Evolutionary conservation across 2,888 invertebrate species (phyloP), one percentile per base, ranked within the genome.

Genomic region (Cheilosia vulpina): DNA sequence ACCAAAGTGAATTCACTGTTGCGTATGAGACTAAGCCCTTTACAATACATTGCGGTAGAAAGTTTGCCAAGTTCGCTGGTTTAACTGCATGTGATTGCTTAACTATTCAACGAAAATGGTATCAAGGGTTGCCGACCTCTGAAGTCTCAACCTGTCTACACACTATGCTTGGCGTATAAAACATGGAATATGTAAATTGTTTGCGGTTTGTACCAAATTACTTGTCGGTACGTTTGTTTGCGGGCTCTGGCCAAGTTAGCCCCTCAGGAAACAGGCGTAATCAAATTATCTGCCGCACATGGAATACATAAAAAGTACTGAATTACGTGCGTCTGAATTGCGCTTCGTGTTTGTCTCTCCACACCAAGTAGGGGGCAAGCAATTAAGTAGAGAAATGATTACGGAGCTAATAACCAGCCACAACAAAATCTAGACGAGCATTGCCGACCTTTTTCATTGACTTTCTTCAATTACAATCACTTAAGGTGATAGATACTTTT

Each of bases 261-360:
- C n/a, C 31, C 41, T 53, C 38, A 41, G 27, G 17, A 27, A 63
- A 27, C 53, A 21, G 52, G 45, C 57, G 58, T 79, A 79, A 84
- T 84, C 15, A 75, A 79, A 75, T 79, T 75, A 75, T 80, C 79
- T 47, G 47, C 65, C 79, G 55, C 84, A 66, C 84, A 76, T 84
- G 79, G 38, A 34, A n/a, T n/a, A 24, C 58, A 76, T 84, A 50
- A 57, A 79, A 53, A 63, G 53, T 76, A 71, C 71, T 47, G 21
- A 69, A 75, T 84, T 84, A 79, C 75, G 83, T 69, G 69, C 13
- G 21, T 11, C 53, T 65, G 47, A 65, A 47, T 75, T 69, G 53
- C 65, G 50, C 50, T 55, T 27, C 27, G 24, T 58, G 45, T 27
- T 57, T 19, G 53, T 53, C 19, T 15, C 41, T n/a, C 43, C 15